Base-by-base conservation (phyloP, 2,113 vertebrate genomes). In the Mixornis gularis region DNA sequence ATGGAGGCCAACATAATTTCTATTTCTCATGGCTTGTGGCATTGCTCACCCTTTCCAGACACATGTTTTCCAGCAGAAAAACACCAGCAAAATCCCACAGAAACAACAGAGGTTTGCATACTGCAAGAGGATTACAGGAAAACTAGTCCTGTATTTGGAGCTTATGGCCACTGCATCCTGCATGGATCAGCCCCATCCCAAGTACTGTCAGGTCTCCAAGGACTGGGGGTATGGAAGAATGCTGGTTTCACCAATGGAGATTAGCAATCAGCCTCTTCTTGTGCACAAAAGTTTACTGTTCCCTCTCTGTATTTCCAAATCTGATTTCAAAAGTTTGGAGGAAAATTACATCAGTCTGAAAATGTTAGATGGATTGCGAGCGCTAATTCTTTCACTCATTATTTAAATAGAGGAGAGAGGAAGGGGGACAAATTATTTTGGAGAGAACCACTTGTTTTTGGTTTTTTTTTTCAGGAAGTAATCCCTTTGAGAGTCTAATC, bases 91-190 rank as follows among this genome's bases (percentile, higher is more conserved):
- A 92, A 87, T 68, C 27, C 40, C 36, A 77, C 21, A 56, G 49
- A 83, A 88, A 56, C 27, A 64, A 52, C 8, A 63, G 10, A 66
- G 17, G 11, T 25, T 70, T 91, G 32, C 2, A 2, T 18, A 56
- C 7, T 85, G 27, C 25, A 53, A 49, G 10, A 63, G 2, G 22
- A n/a, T 59, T 27, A 71, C 18, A 48, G n/a, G 8, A 13, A 48
- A 93, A 74, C 14, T 24, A 85, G 12, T 36, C 16, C 56, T 63
- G 13, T 41, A 58, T 26, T 26, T 1, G 1, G 24, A 62, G 17
- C 17, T 21, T 25, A 48, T 40, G 29, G 30, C 17, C 18, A 48
- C 44, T 12, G 24, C 0, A 0, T 66, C 40, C 40, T 2, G 1
- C 1, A 1, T 26, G n/a, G 52, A 43, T 22, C 1, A 2, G n/a